These are phyloP conservation scores for Zosterops borbonicus DNA, from an alignment of 2,113 vertebrate genomes.

Conservation along the genomic window DNA sequence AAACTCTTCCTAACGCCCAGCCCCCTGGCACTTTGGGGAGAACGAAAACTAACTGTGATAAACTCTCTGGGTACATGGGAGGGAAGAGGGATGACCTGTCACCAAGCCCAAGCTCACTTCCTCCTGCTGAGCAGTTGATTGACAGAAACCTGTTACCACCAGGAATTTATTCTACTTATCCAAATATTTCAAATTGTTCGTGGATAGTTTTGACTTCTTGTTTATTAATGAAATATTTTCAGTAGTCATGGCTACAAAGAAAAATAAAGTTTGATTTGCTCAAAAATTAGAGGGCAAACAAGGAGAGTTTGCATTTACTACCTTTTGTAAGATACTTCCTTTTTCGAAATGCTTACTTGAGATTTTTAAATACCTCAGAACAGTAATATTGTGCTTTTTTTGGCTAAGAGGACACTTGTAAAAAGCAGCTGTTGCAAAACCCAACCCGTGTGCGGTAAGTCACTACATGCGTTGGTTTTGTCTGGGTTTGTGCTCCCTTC, in stretches of 20 bases:
- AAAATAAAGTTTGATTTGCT: not conserved
- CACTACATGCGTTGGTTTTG: not conserved
- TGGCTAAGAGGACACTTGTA: not conserved
- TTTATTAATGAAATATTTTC: not conserved
- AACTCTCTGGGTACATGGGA: not conserved
- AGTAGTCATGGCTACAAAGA: not conserved
- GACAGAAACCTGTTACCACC: not conserved
- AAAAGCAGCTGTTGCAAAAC: not conserved
- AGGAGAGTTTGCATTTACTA: not conserved
- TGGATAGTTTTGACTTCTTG: not conserved
- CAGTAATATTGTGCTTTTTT: not conserved
- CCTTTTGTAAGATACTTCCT: not conserved
- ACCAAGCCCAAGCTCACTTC: not conserved
- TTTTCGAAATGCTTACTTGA: not conserved
- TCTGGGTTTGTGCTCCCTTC: not conserved
- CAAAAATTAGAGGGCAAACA: not conserved
- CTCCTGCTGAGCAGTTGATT: not conserved
- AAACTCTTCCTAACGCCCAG: not conserved
- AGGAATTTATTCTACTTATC: not conserved
- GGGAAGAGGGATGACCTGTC: not conserved
- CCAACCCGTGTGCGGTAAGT: not conserved
- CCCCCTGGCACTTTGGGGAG: not conserved
- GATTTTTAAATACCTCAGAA: not conserved
- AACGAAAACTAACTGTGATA: not conserved
- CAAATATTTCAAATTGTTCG: not conserved